These are phyloP conservation scores for Amiota communis DNA, from an alignment of 2,888 invertebrate genomes.

Conservation along the genomic window DNA sequence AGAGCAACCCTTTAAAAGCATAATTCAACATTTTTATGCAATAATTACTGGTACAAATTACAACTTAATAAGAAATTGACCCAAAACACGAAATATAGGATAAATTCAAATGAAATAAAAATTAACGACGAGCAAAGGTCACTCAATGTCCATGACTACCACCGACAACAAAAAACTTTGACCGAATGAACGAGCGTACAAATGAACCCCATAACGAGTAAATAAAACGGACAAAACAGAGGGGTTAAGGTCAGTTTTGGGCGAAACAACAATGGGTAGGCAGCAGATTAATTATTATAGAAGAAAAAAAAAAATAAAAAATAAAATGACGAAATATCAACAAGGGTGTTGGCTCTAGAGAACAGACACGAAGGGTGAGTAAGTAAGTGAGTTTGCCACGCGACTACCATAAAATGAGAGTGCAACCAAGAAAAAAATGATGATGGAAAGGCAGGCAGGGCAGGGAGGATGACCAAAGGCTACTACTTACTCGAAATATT, in stretches of 20 bases:
- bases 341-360: constrained; percentile 49
- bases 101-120: constrained; percentile 22
- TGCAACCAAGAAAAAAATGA: constrained; percentile 1
- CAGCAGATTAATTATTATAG: no score
- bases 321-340: constrained; percentile 40
- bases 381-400: constrained; percentile 12
- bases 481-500: constrained; percentile 37
- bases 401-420: constrained; percentile 18
- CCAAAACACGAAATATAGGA: constrained; percentile 49
- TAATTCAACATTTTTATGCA: constrained; percentile 43
- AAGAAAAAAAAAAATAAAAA: constrained; percentile 39
- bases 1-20: constrained; percentile 23
- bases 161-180: constrained; percentile 32
- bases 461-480: constrained; percentile 40
- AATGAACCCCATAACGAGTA: constrained; percentile 46
- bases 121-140: constrained; percentile 57
- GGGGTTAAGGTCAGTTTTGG: constrained; percentile 58
- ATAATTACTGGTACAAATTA: constrained; percentile 59
- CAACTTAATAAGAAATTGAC: constrained; percentile 62
- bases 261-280: constrained; percentile 25
- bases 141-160: constrained; percentile 60
- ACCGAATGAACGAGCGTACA: constrained; percentile 55
- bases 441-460: background rate
- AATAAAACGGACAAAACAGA: constrained; percentile 40
- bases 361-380: constrained; percentile 4